Evolutionary conservation across 2,888 invertebrate species (phyloP), one percentile per base, ranked within the genome.

Genomic region (Pachydiplax longipennis): DNA sequence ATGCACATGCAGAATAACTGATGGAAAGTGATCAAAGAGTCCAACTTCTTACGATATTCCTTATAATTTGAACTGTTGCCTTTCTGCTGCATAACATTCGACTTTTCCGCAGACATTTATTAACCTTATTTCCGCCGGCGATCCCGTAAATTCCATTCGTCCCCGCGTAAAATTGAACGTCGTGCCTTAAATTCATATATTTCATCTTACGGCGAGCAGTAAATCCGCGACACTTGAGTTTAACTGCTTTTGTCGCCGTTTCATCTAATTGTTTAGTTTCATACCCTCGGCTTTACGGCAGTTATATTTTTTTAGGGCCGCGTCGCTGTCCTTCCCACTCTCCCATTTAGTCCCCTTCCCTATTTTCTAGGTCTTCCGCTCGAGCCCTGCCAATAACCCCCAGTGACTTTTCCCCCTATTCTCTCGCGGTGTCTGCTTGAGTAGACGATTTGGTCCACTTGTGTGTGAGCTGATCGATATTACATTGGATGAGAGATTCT

Each of bases 391-490:
- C 81, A 22, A 80, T 81, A 22, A 37, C 40, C 44, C 40, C 44
- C 22, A 1, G 10, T 12, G 40, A 31, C 80, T 80, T 25, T 25
- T 31, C 18, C 81, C 37, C 81, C 31, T 31, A 31, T 31, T 13
- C 80, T 37, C 80, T 37, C 40, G 31, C 31, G 58, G 35, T 87
- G 87, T 87, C 58, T 87, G 87, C 87, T 87, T 37, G 87, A 35
- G 61, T 18, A 87, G 87, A 87, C 87, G 61, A 58, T 25, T 37
- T 87, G 87, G 87, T 61, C 87, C 87, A 83, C 58, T 83, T 35
- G 31, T 53, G 53, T 44, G 22, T 18, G 22, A 18, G 22, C 31
- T 53, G 83, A 87, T 87, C 87, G 87, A 87, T 87, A 87, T 87
- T 58, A 61, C 61, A 22, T 61, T 22, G 87, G 87, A 87, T 22